These are phyloP conservation scores for Rapana venosa DNA, from an alignment of 2,888 invertebrate species.

Conservation along the genomic window DNA sequence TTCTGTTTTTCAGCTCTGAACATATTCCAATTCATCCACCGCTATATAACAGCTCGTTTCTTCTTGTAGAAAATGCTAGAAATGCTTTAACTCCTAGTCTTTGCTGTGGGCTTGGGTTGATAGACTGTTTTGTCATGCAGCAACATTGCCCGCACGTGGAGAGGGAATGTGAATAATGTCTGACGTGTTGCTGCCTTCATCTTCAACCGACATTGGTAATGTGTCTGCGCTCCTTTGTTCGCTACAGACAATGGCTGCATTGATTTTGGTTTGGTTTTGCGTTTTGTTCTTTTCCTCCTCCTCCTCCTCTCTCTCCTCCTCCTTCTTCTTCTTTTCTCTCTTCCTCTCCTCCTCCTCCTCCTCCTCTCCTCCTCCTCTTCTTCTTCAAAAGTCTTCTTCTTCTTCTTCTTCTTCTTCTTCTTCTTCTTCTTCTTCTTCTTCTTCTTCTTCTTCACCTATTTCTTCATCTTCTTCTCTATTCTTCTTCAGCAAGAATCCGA, in stretches of 20 bases:
- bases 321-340: background rate
- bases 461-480: background rate
- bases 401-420: background rate
- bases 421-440: background rate
- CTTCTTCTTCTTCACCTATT: background rate
- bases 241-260: background rate
- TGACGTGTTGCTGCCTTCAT: too few species aligned
- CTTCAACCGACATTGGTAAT: background rate
- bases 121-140: too few species aligned
- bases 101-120: too few species aligned
- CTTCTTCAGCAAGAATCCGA: too few species aligned
- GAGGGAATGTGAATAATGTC: too few species aligned
- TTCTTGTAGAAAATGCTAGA: too few species aligned
- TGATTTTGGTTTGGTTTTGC: background rate
- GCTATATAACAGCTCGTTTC: too few species aligned
- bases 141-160: too few species aligned
- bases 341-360: background rate
- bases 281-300: background rate
- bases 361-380: background rate
- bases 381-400: background rate
- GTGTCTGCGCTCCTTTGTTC: background rate
- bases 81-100: too few species aligned
- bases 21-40: too few species aligned
- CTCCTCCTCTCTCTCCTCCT: background rate
- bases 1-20: too few species aligned